Base-by-base conservation (phyloP, 1,140 invertebrate genomes). In the Heliconius hermathena region DNA sequence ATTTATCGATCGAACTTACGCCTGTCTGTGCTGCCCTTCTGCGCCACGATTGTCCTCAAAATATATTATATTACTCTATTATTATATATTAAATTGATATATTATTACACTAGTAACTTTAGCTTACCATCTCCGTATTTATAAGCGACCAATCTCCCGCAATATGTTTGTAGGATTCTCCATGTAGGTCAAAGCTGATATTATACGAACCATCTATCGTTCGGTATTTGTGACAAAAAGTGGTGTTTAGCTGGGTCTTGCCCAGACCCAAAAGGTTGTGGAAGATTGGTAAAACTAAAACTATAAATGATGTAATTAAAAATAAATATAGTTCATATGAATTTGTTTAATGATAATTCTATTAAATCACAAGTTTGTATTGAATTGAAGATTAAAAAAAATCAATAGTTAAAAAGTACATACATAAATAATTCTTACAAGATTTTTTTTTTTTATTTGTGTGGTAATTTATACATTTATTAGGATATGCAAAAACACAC, bases 131-230 rank as follows among this genome's bases (percentile, higher is more conserved):
- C 98, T 18, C 96, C 96, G 91, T 98, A 98, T 85, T 96, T 97
- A 2, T 98, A 96, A 9, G 97, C 97, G 18, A 99, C 86, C 1
- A 99, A 95, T 76, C 99, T 96, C 16, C 96, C 95, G 82, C 99
- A 97, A 18, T 95, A 95, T 5, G 89, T 94, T 83, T 94, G 90
- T 1, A 97, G 96, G 77, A 96, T 96, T 4, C 98, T 98, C 95
- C 96, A 96, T 0, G 94, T 95, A 0, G 97, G 97, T 84, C 97
- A 96, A 46, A 95, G 87, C 8, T 97, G 86, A 90, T 99, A 89
- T 98, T 99, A 87, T 98, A 99, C 1, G 97, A 96, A 0, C 98
- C 98, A 90, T 99, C 98, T 73, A 97, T 96, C 2, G 96, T 96
- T 26, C 98, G 95, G 87, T 94, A 94, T 0, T 90, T 86, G 4